Evolutionary conservation across 2,797 vertebrate genomes (phyloP).

Genomic region (Trachurus trachurus): DNA sequence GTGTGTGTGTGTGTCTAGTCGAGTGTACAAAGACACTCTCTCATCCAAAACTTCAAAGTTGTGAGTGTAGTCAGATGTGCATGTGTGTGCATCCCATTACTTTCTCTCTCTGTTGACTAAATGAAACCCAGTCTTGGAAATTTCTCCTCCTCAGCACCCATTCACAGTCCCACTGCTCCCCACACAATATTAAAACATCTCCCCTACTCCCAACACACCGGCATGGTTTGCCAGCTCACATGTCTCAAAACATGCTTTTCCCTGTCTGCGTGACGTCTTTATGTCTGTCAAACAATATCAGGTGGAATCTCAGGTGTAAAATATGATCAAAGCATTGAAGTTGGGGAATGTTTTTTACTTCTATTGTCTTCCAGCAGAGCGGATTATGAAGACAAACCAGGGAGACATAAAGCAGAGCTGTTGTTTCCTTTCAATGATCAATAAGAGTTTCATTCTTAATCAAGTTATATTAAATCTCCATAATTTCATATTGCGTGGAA

Average conservation of each 20-base stretch:
- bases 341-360: constrained; percentile 18
- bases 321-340: constrained; percentile 50
- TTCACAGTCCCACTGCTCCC: constrained; percentile 56
- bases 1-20: constrained; percentile 18
- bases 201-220: constrained; percentile 44
- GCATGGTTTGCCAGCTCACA: constrained; percentile 17
- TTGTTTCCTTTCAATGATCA: constrained; percentile 56
- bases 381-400: constrained; percentile 38
- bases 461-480: constrained; percentile 54
- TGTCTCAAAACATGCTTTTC: constrained; percentile 44
- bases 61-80: constrained; percentile 13
- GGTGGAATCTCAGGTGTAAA: constrained; percentile 61
- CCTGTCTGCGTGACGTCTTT: constrained; percentile 58
- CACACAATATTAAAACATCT: constrained; percentile 75
- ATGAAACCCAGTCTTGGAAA: constrained; percentile 65
- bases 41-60: constrained; percentile 45
- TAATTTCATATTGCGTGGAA: constrained; percentile 37
- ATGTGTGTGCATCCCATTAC: constrained; percentile 57
- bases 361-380: constrained; percentile 36
- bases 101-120: constrained; percentile 60
- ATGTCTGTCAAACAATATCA: constrained; percentile 75
- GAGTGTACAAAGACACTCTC: constrained; percentile 29
- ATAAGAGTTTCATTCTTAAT: constrained; percentile 58
- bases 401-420: constrained; percentile 46
- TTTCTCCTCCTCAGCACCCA: constrained; percentile 72